Base-by-base conservation (phyloP, 2,797 vertebrate genomes). In the Eurystomus glaucurus region DNA sequence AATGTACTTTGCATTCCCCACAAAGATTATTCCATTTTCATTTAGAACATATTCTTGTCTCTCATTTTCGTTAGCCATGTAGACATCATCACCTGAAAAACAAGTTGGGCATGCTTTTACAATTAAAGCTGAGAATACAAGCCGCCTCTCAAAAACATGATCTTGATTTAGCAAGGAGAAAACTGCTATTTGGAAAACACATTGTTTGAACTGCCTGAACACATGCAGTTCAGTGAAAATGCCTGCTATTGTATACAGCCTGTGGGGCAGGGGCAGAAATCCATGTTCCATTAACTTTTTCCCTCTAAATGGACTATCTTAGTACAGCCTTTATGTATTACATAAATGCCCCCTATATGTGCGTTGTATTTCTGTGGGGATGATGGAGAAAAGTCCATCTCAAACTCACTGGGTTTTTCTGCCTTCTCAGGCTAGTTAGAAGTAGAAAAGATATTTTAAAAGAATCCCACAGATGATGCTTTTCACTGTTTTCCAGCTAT, bases 11-110 rank as follows among this genome's bases (percentile, higher is more conserved):
- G 97, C 98, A 31, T 99, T 97, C 3, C 99, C 99, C 21, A 99
- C 98, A 96, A 99, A 99, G 97, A 99, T 99, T 95, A 99, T 98
- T 7, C 99, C 99, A 14, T 98, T 97, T 97, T 99, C 99, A 1
- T 98, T 99, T 93, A 99, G 97, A 93, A 99, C 98, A 26, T 99
- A 99, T 94, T 99, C 99, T 55, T 98, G 96, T 83, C 98, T 98
- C 97, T 99, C 99, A 0, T 66, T 96, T 65, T 99, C 99, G 6
- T 99, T 98, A 33, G 98, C 97, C 98, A 99, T 98, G 90, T 98
- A 99, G 92, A 99, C 99, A 2, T 98, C 95, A 19, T 99, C 99
- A 45, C 95, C 99, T 99, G 98, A 78, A 97, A 98, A 60, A 6
- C 50, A 85, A 90, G 68, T 65, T 77, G 52, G 46, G 25, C 19